Evolutionary conservation across 1,140 invertebrate species (phyloP).

Genomic region (Neomicropteryx cornuta): DNA sequence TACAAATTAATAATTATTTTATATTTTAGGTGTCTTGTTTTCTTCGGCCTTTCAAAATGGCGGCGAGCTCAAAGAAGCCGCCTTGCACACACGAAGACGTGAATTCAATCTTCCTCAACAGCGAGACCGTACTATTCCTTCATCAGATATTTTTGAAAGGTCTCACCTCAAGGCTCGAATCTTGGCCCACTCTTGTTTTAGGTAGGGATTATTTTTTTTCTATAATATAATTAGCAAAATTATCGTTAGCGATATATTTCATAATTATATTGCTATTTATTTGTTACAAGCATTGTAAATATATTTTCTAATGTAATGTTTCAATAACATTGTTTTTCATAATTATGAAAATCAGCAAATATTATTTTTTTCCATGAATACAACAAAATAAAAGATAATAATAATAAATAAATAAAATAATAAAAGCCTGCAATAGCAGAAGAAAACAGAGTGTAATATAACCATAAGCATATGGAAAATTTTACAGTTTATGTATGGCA

Average conservation of each 20-base stretch:
- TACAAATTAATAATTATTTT: constrained; percentile 5
- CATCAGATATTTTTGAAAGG: constrained; percentile 94
- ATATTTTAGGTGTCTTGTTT: constrained; percentile 73
- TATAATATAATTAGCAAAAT: neutral
- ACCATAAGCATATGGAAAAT: too few relatives aligned
- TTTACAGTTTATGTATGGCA: too few relatives aligned
- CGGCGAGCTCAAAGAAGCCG: constrained; percentile 85
- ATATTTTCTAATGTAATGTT: too few relatives aligned
- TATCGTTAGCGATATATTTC: neutral
- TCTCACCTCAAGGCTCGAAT: constrained; percentile 83
- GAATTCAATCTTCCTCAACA: constrained; percentile 91
- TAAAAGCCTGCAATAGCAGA: too few relatives aligned
- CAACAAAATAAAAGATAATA: too few relatives aligned
- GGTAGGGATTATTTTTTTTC: constrained; percentile 40
- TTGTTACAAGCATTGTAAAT: too few relatives aligned
- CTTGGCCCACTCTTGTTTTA: constrained; percentile 83
- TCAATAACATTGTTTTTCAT: too few relatives aligned
- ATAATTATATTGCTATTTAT: neutral
- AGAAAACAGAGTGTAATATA: too few relatives aligned
- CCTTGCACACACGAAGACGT: constrained; percentile 91
- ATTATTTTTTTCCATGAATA: too few relatives aligned
- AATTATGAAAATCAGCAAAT: too few relatives aligned
- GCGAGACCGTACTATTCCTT: constrained; percentile 86
- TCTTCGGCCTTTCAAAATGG: constrained; percentile 87
- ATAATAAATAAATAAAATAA: too few relatives aligned